phyloP scores from a whole-genome alignment of 2,113 vertebrate species.

The Scytalopus superciliaris region DNA sequence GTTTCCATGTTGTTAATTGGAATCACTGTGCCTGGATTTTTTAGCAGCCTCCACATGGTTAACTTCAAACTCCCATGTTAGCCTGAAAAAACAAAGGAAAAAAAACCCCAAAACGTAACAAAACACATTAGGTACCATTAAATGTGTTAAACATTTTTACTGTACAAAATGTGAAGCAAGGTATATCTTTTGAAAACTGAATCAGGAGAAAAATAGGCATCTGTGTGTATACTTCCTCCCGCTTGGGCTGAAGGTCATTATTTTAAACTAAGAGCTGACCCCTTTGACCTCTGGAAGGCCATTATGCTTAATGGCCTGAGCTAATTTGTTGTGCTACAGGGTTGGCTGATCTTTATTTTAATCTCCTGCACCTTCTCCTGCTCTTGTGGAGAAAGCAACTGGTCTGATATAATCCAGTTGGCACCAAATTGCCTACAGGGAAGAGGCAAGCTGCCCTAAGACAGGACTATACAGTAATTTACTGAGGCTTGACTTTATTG shows the following conservation, averaged over 20 bases:
- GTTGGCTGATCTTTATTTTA: constrained; percentile 62
- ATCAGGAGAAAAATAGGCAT: not conserved
- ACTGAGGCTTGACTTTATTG: not conserved
- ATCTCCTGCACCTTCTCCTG: constrained; percentile 49
- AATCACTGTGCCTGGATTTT: constrained; percentile 9
- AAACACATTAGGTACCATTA: not conserved
- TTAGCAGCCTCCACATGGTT: constrained; percentile 27
- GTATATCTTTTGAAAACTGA: constrained; percentile 22
- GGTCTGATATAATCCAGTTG: constrained; percentile 60
- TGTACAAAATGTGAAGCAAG: not conserved
- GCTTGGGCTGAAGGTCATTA: constrained; percentile 57
- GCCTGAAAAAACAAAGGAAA: not conserved
- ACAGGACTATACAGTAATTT: constrained; percentile 13
- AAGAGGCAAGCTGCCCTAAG: constrained; percentile 17
- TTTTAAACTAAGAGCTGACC: constrained; percentile 67
- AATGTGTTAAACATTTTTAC: constrained; percentile 28
- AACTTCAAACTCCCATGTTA: constrained; percentile 13
- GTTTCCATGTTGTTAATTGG: constrained; percentile 35
- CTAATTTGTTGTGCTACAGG: constrained; percentile 70
- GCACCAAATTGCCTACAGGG: constrained; percentile 37
- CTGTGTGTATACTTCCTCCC: constrained; percentile 31
- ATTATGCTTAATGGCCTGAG: constrained; percentile 68
- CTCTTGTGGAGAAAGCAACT: constrained; percentile 47
- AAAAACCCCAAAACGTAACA: not conserved
- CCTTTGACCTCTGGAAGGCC: constrained; percentile 50